Evolutionary conservation across 2,797 vertebrate species (phyloP), one percentile per base, ranked within the genome.

Genomic region (Alauda arvensis): DNA sequence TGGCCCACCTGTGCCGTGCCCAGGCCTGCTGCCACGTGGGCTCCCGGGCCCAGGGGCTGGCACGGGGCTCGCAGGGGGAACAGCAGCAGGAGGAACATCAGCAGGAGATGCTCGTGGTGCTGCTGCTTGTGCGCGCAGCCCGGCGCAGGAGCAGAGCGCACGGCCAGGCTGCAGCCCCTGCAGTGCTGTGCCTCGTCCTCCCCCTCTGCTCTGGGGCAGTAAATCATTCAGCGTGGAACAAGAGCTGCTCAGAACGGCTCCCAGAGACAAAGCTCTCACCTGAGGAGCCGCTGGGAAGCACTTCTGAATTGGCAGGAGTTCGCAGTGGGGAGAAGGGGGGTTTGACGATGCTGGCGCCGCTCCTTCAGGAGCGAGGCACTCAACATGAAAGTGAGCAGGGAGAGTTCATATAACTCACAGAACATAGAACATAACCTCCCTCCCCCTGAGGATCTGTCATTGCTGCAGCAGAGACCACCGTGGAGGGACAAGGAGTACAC

Each of bases 391-490:
- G 5, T 8, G 62, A 65, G 42, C 39, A 63, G 45, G 28, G 12
- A 66, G 66, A 34, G 18, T 42, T 62, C 53, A 53, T 37, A 37
- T 10, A 37, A 37, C 34, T 37, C 37, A 37, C 12, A 37, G 9
- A 5, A 18, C 2, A 37, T 37, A 37, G 9, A 5, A 18, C 2
- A 0, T 16, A 31, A 42, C 14, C 18, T 25, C 10, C 12, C 24
- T 65, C 43, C 57, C 65, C 34, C 28, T 39, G 46, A 70, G 83
- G 49, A 61, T 74, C 60, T 93, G 84, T 77, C 67, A 40, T 52
- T 70, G 57, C 65, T 89, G 83, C 14, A 83, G 70, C 69, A 83
- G 63, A n/a, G 92, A 85, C 91, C 92, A 90, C 92, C 82, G 6
- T 29, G 74, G 67, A 52, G 56, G 78, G 86, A 68, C 90, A 83